Evolutionary conservation across 2,888 invertebrate genomes (phyloP), one percentile per base, ranked within the genome.

Genomic region (Cerceris rybyensis): DNA sequence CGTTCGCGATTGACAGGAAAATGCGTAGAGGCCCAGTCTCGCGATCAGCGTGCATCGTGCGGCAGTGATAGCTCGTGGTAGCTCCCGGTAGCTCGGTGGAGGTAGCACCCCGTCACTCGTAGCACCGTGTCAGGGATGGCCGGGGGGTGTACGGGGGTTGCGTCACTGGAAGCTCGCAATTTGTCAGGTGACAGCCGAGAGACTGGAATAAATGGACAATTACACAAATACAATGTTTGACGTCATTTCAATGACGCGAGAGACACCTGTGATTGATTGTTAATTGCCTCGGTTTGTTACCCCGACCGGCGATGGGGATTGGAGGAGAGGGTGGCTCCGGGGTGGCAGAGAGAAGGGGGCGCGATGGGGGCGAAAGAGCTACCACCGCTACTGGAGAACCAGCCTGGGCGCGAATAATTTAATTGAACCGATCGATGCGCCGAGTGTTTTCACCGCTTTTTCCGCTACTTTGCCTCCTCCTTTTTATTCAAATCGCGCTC

Each of bases 211-310:
- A 92, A 92, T 92, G 92, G 92, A 91, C 92, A 92, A 92, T 92
- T 92, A 92, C 92, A 91, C 91, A 91, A 91, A 91, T 90, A 91
- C 92, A 92, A 92, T 91, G 91, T 92, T 92, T 91, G 91, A 92
- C 91, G 91, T 91, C 91, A 91, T 91, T 91, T 92, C 91, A 92
- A 92, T 92, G 92, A 91, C 90, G 91, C 91, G 90, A 90, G 91
- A 90, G 91, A 90, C 90, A 89, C 90, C 90, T 89, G 91, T 91
- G 92, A 92, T 92, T 92, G 92, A 92, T 92, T 91, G 92, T 92
- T 92, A 92, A 92, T 92, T 92, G 92, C 89, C 91, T 90, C 91
- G 91, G 91, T 91, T 92, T 91, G 92, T 92, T 92, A 92, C 91
- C 89, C 90, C 85, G 86, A 84, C 79, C 85, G 84, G 78, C 75